Evolutionary conservation across 2,888 invertebrate species (phyloP), one percentile per base, ranked within the genome.

Genomic region (Zhuqinia jingwanae): DNA sequence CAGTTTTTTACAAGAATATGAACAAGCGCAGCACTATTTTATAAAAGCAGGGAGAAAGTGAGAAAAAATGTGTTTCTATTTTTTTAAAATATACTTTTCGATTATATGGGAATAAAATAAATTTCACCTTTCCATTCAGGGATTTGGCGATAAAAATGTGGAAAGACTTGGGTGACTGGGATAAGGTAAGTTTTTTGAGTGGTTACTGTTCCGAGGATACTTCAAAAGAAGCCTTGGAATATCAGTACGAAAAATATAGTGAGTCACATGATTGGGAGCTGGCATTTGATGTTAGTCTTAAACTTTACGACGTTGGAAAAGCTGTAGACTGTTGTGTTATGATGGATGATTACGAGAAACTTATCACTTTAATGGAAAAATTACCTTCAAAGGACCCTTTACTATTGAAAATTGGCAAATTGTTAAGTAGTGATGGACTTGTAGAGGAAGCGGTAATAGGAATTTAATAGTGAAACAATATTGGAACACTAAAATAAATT

Each of bases 71-170:
- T 20, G 8, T 27, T 65, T 22, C 42, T 20, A 17, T 27, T 65
- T 22, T 45, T 20, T 65, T 3, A 60, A 60, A 25, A 25, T 13
- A 25, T 3, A 60, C 13, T 2, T 10, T 11, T 63, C 15, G 56
- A 70, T 70, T 27, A 36, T 20, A 30, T 56, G 11, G 17, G n/a
- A n/a, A 56, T 8, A n/a, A n/a, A 8, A 56, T 56, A n/a, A 17
- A 11, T 56, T 11, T 8, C 42, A 8, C 5, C 42, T 11, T 8
- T 25, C 27, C 30, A 30, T 42, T 11, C 15, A 85, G 86, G 42
- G 80, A 87, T 17, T 30, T 87, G 70, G 87, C 82, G 1, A 65
- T 82, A 3, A 77, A 87, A 87, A 87, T 87, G 87, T 87, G 87
- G 87, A 80, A 65, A 20, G 81, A 87, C n/a, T 56, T 87, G 30